phyloP scores from a whole-genome alignment of 2,888 invertebrate species.

The Nymphalis urticae region DNA sequence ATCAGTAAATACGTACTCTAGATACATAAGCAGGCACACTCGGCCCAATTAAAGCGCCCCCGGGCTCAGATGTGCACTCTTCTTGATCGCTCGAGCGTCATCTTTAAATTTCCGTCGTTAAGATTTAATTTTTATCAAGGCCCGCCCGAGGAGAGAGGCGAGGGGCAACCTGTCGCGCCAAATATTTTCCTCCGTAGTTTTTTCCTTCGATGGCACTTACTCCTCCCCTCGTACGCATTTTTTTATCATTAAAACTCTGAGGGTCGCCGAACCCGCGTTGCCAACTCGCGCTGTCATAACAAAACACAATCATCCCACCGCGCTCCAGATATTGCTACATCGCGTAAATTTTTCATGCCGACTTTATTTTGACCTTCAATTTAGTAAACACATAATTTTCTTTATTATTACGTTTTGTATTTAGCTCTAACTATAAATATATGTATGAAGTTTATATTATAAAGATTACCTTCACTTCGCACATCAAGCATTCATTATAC shows the following conservation, averaged over 20 bases:
- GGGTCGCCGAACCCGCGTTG: conserved; percentile 79
- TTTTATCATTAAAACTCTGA: conserved; percentile 81
- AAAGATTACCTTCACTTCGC: not conserved
- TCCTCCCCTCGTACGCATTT: conserved; percentile 80
- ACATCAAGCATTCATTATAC: conserved; percentile 2
- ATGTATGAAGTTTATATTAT: not conserved
- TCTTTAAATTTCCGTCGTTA: conserved; percentile 82
- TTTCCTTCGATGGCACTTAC: conserved; percentile 81
- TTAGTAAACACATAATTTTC: not conserved
- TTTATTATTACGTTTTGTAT: not conserved
- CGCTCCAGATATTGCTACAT: conserved; percentile 57
- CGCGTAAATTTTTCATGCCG: conserved; percentile 41
- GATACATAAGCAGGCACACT: conserved; percentile 57
- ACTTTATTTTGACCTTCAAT: conserved; percentile 18
- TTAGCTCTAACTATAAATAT: not conserved
- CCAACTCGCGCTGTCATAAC: conserved; percentile 79
- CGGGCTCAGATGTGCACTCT: conserved; percentile 79
- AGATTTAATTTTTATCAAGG: conserved; percentile 82
- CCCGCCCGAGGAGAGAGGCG: conserved; percentile 49
- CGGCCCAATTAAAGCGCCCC: conserved; percentile 78
- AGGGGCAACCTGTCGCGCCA: conserved; percentile 79
- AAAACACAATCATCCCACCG: conserved; percentile 73
- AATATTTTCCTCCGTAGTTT: conserved; percentile 82
- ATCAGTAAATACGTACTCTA: conserved; percentile 47
- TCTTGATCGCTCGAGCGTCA: conserved; percentile 81